These are phyloP conservation scores for Rhipidura dahli DNA, from an alignment of 2,113 vertebrate species.

Conservation along the genomic window DNA sequence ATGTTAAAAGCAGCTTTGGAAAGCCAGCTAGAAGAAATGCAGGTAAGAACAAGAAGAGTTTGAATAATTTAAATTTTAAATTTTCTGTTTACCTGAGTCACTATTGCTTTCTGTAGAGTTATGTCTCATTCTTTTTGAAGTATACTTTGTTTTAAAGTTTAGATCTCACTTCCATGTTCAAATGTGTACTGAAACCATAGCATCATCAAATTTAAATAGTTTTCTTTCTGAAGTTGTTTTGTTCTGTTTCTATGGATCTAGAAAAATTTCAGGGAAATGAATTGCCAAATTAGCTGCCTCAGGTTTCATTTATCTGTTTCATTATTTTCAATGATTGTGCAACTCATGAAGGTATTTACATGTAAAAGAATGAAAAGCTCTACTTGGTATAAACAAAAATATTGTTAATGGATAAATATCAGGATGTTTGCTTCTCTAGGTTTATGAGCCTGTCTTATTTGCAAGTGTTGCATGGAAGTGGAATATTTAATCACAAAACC, in stretches of 20 bases:
- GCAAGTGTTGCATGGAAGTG: background rate
- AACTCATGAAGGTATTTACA: background rate
- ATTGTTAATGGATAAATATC: background rate
- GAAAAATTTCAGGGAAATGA: background rate
- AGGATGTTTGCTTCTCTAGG: background rate
- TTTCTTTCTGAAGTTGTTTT: background rate
- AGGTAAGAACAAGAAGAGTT: conserved; percentile 71
- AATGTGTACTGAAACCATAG: background rate
- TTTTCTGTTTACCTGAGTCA: background rate
- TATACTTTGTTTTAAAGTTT: background rate
- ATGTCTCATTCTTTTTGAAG: background rate
- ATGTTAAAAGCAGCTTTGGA: conserved; percentile 78
- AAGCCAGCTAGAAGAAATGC: conserved; percentile 79
- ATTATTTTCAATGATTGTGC: background rate
- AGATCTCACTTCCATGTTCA: background rate
- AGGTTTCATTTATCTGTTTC: background rate
- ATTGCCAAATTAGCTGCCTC: background rate
- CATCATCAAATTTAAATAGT: background rate
- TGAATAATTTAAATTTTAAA: background rate
- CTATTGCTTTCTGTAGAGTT: background rate
- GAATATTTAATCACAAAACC: background rate
- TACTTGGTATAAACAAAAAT: background rate
- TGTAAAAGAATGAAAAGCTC: background rate
- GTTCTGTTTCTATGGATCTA: background rate
- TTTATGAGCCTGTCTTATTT: background rate